Evolutionary conservation across 1,140 invertebrate genomes (phyloP).

Genomic region (Drosophila lacertosa): DNA sequence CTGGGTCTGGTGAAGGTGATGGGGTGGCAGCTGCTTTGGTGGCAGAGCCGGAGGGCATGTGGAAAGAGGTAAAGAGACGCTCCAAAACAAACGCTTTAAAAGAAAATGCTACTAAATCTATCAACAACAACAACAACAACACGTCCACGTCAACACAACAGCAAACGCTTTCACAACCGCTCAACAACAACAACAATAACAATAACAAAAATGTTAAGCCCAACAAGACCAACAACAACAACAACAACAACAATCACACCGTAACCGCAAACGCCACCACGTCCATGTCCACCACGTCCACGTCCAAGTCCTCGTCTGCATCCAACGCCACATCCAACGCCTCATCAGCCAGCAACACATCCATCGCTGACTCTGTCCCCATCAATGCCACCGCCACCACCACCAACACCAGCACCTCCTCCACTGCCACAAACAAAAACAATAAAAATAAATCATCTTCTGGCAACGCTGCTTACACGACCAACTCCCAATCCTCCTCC

Average conservation of each 20-base stretch:
- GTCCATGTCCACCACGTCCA: constrained; percentile 48
- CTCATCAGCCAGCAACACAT: constrained; percentile 52
- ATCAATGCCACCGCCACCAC: constrained; percentile 40
- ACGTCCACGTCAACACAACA: constrained; percentile 67
- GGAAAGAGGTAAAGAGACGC: constrained; percentile 86
- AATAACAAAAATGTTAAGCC: constrained; percentile 59
- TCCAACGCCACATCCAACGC: constrained; percentile 64
- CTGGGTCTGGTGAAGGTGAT: constrained; percentile 24
- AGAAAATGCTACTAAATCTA: constrained; percentile 82
- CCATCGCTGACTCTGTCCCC: constrained; percentile 44
- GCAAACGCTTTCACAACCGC: constrained; percentile 76
- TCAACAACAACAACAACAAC: constrained; percentile 61
- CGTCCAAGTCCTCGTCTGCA: constrained; percentile 51
- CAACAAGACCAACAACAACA: constrained; percentile 50
- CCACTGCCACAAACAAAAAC: constrained; percentile 44
- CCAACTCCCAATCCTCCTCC: constrained; percentile 79
- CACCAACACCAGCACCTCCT: constrained; percentile 19
- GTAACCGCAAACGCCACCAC: constrained; percentile 53
- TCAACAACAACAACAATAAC: constrained; percentile 69
- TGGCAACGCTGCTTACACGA: constrained; percentile 75
- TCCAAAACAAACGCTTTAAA: constrained; percentile 84
- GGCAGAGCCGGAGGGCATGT: constrained; percentile 79
- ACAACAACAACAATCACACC: constrained; percentile 58
- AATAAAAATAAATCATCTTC: constrained; percentile 61
- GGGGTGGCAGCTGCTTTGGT: constrained; percentile 70